Evolutionary conservation across 2,113 vertebrate species (phyloP).

Genomic region (human): GRCh38 chr2:43628001-43628500

Average conservation of each 20-base stretch:
- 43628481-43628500: not conserved
- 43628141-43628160: not conserved
- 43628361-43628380: not conserved
- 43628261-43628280: not conserved
- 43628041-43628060: not conserved
- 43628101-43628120: not conserved
- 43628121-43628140: not conserved
- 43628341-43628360: not conserved
- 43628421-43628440: not conserved
- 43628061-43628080: not conserved
- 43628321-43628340: not conserved
- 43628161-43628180: not conserved
- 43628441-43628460: not conserved
- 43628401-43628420: slow-evolving; percentile 23
- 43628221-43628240: not conserved
- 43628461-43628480: not conserved
- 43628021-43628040: slow-evolving; percentile 4
- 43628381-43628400: not conserved
- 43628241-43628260: slow-evolving; percentile 2
- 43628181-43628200: not conserved
- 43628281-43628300: not conserved
- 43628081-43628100: not conserved
- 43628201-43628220: not conserved
- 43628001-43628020: not conserved
- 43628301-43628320: not conserved